Evolutionary conservation across 1,140 invertebrate species (phyloP).

Genomic region (Nephila pilipes): DNA sequence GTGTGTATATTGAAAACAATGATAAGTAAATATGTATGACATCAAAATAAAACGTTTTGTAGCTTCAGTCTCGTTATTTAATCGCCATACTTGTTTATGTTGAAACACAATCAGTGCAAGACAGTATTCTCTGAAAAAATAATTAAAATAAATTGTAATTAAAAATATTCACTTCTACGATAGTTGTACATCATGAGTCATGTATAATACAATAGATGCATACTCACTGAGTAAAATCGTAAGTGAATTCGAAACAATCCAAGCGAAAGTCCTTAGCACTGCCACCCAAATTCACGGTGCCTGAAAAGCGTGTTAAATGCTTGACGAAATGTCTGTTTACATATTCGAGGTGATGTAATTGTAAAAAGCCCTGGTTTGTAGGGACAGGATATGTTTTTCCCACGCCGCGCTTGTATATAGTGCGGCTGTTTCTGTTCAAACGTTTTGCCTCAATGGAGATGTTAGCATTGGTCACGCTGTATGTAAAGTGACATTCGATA

Average conservation of each 20-base stretch:
- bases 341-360: conserved; percentile 52
- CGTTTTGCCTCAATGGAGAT: conserved; percentile 62
- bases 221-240: background rate
- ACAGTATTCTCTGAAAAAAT: too few relatives aligned
- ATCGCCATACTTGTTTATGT: too few relatives aligned
- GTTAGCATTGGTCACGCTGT: conserved; percentile 39
- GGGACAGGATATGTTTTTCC: conserved; percentile 29
- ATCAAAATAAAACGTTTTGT: too few relatives aligned
- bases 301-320: conserved; percentile 35
- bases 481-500: conserved; percentile 31
- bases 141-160: too few relatives aligned
- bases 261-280: background rate
- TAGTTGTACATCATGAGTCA: background rate
- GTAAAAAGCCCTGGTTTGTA: background rate
- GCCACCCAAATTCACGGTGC: background rate
- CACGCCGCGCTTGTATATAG: background rate
- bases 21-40: too few relatives aligned
- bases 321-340: conserved; percentile 43
- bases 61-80: too few relatives aligned
- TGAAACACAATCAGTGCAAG: too few relatives aligned
- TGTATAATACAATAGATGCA: background rate
- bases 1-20: too few relatives aligned
- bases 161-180: too few relatives aligned
- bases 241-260: background rate
- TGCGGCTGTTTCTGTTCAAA: background rate